Base-by-base conservation (phyloP, 2,888 invertebrate genomes). In the Stratiomys singularior region DNA sequence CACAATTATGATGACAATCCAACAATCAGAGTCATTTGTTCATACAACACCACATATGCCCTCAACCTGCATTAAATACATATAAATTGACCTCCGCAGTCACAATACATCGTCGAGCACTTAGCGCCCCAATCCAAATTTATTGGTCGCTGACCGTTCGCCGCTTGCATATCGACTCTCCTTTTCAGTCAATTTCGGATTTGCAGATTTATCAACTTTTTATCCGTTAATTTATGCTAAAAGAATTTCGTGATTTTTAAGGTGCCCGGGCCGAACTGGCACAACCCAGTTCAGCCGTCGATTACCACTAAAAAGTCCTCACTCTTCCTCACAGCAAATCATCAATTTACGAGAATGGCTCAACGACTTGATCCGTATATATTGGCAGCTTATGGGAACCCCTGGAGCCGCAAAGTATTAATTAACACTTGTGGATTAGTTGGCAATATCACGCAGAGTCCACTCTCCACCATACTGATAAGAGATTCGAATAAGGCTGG, bases 101-200 rank as follows among this genome's bases (percentile, higher is more conserved):
- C 69, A 69, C 46, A 69, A 69, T 69, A 69, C 69, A 69, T 30
- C 69, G 25, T n/a, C 46, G 44, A 69, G 69, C 69, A 69, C 69
- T 69, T 69, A 69, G 46, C 69, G 47, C 46, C 25, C 66, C 69
- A 69, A 69, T 69, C 69, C 69, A 46, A 47, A 69, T 69, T 69
- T 69, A 69, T 69, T 46, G 46, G 47, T 46, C 69, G 60, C 60
- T 21, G 30, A 28, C 64, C 64, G n/a, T 30, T 30, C 28, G n/a
- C 2, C 23, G 23, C 64, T n/a, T 30, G 64, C 30, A 15, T 28
- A 13, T 64, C 64, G 64, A 11, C 30, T 64, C 30, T 28, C 64
- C 64, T 27, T 64, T 64, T 64, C 30, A 23, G 64, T 64, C 15
- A 30, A 21, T 64, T 64, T 21, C 28, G 30, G 30, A 30, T 30